Percentiles rank a stretch among this genome's conserved stretches.
phyloP scores from a whole-genome alignment of 2,113 vertebrate species.

The Oncorhynchus keta region DNA sequence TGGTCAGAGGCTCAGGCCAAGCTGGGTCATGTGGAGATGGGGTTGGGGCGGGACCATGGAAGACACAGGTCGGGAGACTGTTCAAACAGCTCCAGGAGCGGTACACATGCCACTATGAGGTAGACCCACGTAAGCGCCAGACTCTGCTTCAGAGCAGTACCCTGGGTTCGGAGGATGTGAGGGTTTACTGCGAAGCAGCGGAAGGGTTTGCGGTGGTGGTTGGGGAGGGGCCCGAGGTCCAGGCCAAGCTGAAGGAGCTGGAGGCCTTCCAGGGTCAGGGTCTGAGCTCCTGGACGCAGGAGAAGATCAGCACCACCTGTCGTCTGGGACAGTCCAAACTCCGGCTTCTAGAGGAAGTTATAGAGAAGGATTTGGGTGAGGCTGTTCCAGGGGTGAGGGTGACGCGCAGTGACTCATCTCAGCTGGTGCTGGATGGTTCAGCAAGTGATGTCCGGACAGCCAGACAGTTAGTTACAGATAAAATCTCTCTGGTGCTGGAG shows the following conservation, averaged over 20 bases:
- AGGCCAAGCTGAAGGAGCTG: not conserved
- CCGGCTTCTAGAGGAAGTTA: slow-evolving; percentile 44
- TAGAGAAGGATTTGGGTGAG: slow-evolving; percentile 28
- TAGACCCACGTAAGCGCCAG: not conserved
- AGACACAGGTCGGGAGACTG: not conserved
- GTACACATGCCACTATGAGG: slow-evolving; percentile 10
- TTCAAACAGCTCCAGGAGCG: not conserved
- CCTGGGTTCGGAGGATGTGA: not conserved
- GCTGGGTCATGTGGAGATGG: not conserved
- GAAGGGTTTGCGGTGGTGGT: slow-evolving; percentile 19
- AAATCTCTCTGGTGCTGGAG: slow-evolving; percentile 27
- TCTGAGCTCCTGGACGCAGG: not conserved
- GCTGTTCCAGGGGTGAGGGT: slow-evolving; percentile 36
- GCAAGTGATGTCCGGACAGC: slow-evolving; percentile 43
- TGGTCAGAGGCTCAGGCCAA: not conserved
- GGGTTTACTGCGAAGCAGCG: slow-evolving; percentile 4
- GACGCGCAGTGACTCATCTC: slow-evolving; percentile 20
- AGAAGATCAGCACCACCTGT: slow-evolving; percentile 5
- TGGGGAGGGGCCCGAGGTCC: not conserved
- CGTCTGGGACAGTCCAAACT: slow-evolving; percentile 50
- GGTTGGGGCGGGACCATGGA: not conserved
- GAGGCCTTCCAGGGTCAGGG: not conserved
- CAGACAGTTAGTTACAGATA: slow-evolving; percentile 18
- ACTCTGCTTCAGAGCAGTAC: not conserved
- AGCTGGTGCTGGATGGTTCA: slow-evolving; percentile 44